A percentile compares a stretch with the other conserved stretches of the same genome.
Conservation (phyloP, 23 tunicate genomes). For the Halocynthia aurantium region DNA sequence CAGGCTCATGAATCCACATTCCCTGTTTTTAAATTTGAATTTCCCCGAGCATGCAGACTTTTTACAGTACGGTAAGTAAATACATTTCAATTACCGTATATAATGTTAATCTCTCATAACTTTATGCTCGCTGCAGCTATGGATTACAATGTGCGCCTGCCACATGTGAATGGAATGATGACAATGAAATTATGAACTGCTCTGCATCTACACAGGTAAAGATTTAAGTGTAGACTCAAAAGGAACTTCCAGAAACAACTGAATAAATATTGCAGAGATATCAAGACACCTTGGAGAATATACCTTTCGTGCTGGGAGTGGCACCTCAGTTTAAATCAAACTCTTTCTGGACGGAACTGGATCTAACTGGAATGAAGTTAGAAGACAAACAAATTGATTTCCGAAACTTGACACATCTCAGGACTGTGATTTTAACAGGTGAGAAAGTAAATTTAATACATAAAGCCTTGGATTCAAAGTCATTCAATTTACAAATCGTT, state of each 20-base stretch:
- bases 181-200: slow-evolving; percentile 29
- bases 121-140: slow-evolving; percentile 10
- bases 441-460: too few species aligned
- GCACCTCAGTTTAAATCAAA: slow-evolving; percentile 2
- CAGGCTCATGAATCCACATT: too few species aligned
- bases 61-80: too few species aligned
- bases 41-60: too few species aligned
- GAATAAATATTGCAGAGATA: background rate
- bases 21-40: too few species aligned
- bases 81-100: too few species aligned
- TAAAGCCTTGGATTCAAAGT: too few species aligned
- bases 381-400: slow-evolving; percentile 12
- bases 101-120: background rate
- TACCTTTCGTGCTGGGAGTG: background rate
- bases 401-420: slow-evolving; percentile 25
- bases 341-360: slow-evolving; percentile 43
- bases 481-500: too few species aligned
- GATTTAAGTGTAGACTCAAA: background rate
- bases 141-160: slow-evolving; percentile 32
- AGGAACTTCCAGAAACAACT: background rate
- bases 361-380: slow-evolving; percentile 39
- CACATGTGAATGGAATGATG: slow-evolving; percentile 14
- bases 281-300: too few species aligned
- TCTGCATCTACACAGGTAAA: slow-evolving; percentile 21
- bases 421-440: slow-evolving; percentile 17